phyloP scores from a whole-genome alignment of 2,888 invertebrate species.

The Mythimna vitellina region DNA sequence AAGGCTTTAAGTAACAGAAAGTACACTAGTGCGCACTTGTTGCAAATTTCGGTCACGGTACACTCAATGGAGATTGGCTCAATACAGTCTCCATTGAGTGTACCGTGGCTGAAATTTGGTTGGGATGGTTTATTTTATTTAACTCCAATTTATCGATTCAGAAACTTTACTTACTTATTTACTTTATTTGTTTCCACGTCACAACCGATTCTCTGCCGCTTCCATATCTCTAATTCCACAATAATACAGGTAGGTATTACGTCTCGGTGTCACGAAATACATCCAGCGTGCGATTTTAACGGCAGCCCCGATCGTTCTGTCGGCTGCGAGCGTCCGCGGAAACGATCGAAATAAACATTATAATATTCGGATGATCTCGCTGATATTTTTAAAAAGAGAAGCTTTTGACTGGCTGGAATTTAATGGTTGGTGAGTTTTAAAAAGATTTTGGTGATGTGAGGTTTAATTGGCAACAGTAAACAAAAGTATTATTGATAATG shows the following conservation, averaged over 20 bases:
- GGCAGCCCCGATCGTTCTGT: constrained; percentile 60
- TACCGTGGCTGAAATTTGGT: too few species aligned
- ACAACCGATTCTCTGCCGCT: neutral
- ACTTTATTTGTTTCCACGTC: neutral
- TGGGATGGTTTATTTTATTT: too few species aligned
- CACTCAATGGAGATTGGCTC: too few species aligned
- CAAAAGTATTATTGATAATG: neutral
- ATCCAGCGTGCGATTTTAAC: constrained; percentile 81
- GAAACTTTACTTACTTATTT: too few species aligned
- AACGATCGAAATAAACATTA: constrained; percentile 54
- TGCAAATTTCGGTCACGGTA: too few species aligned
- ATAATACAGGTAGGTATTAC: constrained; percentile 69
- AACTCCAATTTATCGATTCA: too few species aligned
- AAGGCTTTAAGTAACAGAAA: too few species aligned
- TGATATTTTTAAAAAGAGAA: constrained; percentile 8
- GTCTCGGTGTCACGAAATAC: constrained; percentile 77
- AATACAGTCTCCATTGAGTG: too few species aligned
- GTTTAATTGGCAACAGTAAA: neutral
- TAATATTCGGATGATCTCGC: constrained; percentile 28
- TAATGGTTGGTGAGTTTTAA: constrained; percentile 1
- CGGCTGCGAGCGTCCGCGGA: constrained; percentile 46
- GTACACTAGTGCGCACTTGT: too few species aligned
- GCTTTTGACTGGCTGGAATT: neutral
- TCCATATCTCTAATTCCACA: constrained; percentile 55
- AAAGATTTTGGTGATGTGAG: neutral